Percentiles rank a stretch among this genome's conserved stretches.
phyloP scores from a whole-genome alignment of 92 coral and sea anemone genomes.

The Pocillopora meandrina region DNA sequence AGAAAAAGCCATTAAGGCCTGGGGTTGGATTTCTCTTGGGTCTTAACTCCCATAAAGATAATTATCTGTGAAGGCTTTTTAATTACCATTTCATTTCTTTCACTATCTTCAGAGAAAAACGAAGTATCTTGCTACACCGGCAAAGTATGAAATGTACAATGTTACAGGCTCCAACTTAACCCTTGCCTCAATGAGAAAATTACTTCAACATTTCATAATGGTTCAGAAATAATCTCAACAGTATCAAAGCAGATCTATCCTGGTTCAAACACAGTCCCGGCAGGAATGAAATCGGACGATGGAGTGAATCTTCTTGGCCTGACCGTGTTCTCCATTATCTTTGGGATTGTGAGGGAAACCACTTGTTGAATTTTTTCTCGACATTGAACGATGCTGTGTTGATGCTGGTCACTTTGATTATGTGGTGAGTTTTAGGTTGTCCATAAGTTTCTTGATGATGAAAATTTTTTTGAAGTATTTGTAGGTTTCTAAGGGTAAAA shows the following conservation, averaged over 20 bases:
- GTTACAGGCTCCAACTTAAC: constrained; percentile 34
- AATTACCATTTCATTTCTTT: neutral
- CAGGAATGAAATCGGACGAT: constrained; percentile 29
- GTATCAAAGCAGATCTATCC: constrained; percentile 39
- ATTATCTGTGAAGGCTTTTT: neutral
- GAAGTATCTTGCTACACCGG: constrained; percentile 31
- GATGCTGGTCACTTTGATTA: constrained; percentile 69
- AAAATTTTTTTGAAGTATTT: too few relatives aligned
- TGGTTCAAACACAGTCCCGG: constrained; percentile 40
- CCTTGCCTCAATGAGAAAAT: neutral
- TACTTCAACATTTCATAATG: constrained; percentile 33
- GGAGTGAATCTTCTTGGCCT: constrained; percentile 46
- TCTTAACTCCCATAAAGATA: too few relatives aligned
- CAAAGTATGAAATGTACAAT: constrained; percentile 48
- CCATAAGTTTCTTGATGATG: neutral
- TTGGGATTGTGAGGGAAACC: constrained; percentile 84
- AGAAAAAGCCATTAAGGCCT: neutral
- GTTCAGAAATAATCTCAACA: constrained; percentile 56
- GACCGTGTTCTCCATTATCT: constrained; percentile 74
- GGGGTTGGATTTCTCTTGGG: neutral
- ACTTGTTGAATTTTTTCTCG: constrained; percentile 63
- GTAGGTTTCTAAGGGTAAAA: neutral
- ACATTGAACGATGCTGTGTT: constrained; percentile 75
- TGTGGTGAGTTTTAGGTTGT: constrained; percentile 62
- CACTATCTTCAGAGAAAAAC: constrained; percentile 36